Conservation (phyloP, 2,113 vertebrate species). For the human region DNA sequence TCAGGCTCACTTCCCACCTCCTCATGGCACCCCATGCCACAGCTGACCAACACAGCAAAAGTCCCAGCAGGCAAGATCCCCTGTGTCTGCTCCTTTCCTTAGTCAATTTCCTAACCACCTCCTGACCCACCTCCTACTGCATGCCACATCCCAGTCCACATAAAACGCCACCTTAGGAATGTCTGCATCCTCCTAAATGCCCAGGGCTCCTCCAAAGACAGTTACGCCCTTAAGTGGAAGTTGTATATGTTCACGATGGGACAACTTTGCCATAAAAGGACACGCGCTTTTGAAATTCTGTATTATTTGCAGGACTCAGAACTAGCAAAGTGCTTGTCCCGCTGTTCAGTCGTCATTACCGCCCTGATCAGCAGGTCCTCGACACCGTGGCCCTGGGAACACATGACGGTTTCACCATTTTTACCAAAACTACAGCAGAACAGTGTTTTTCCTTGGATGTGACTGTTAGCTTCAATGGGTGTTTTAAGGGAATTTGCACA, state of each 20-base stretch:
- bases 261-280: neutral
- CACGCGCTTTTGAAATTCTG: neutral
- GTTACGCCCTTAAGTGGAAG: no score
- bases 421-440: neutral
- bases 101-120: no score
- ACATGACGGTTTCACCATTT: neutral
- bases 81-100: neutral
- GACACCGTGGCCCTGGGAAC: neutral
- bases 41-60: neutral
- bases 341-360: no score
- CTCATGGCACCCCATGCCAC: neutral
- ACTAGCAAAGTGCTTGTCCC: accelerated
- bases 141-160: neutral
- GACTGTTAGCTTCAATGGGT: neutral
- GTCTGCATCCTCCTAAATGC: neutral
- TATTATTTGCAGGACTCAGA: neutral
- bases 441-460: neutral
- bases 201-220: no score
- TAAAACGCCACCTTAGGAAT: neutral
- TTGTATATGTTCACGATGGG: neutral
- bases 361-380: neutral
- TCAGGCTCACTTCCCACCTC: neutral
- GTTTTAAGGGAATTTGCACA: neutral
- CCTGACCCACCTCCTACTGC: neutral
- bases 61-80: neutral